Evolutionary conservation across 2,888 invertebrate genomes (phyloP).

Genomic region (Resseliella maxima): DNA sequence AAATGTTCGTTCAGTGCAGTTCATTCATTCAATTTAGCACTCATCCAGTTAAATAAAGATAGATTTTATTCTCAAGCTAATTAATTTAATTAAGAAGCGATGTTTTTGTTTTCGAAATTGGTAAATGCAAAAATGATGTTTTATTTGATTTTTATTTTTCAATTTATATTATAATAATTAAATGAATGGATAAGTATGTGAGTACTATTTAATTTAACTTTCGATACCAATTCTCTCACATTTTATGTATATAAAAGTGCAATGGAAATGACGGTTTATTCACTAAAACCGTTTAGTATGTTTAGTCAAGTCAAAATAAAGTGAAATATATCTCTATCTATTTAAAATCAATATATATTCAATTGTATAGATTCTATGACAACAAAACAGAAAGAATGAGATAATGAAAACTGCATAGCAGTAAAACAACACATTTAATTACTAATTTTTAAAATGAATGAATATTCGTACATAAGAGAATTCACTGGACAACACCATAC

Average conservation of each 20-base stretch:
- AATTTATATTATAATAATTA: too few relatives aligned
- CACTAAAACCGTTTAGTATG: neutral
- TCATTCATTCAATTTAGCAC: neutral
- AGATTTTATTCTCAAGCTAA: too few relatives aligned
- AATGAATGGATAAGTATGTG: too few relatives aligned
- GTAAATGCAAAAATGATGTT: too few relatives aligned
- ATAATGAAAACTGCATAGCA: neutral
- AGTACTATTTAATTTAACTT: too few relatives aligned
- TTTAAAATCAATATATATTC: neutral
- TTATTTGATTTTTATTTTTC: too few relatives aligned
- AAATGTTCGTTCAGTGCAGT: neutral
- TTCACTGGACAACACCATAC: conserved; percentile 56
- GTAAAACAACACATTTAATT: neutral
- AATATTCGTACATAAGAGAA: conserved; percentile 49
- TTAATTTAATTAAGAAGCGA: too few relatives aligned
- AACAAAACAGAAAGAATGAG: neutral
- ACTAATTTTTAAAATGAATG: conserved; percentile 35
- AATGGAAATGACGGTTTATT: conserved; percentile 41
- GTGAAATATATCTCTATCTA: neutral
- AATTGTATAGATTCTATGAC: neutral
- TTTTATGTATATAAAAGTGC: conserved; percentile 6
- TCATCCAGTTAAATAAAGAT: neutral
- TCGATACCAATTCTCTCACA: neutral
- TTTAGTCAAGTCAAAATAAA: conserved; percentile 12
- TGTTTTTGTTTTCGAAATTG: too few relatives aligned